Evolutionary conservation across 1,140 invertebrate species (phyloP), one percentile per base, ranked within the genome.

Genomic region (Nasonia longicornis): DNA sequence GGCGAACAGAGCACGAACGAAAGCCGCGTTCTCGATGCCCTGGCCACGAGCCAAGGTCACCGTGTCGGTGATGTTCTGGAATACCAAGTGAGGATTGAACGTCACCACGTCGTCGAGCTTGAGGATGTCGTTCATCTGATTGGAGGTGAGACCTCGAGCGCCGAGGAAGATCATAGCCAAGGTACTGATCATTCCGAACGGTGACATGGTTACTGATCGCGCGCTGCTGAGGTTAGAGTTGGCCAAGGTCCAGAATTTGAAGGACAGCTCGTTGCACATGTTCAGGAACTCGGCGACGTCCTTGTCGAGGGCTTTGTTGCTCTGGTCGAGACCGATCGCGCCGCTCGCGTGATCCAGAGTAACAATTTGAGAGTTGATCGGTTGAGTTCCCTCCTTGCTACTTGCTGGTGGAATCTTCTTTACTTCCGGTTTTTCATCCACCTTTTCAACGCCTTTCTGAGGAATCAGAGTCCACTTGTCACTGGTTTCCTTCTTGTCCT

Each of bases 81-180:
- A 94, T 0, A 96, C 94, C 82, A 96, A 92, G 87, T 97, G 96
- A 0, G 96, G 96, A 90, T 97, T 97, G 84, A 97, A 97, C 1
- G 95, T 96, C 0, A 96, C 94, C 92, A 96, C 96, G 82, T 97
- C 96, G 86, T 97, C 96, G 10, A 97, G 89, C 84, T 95, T 94
- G 0, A 97, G 91, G 16, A 97, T 92, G 83, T 96, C 95, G 86
- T 97, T 97, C 94, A 97, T 96, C 92, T 97, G 95, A 1, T 95
- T 95, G 1, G 96, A 96, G 0, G 96, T 97, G n/a, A 94, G 92
- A 52, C 96, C 96, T 82, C 95, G 92, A 4, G 96, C 96, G 3
- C 96, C 96, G 63, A 97, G 92, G 87, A 97, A 97, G 48, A 97
- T 93, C 96, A 97, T 97, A 3, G 96, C 95, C 3, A 97, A 87